These are phyloP conservation scores for Ptychoptera albimana DNA, from an alignment of 2,888 invertebrate genomes.

Conservation along the genomic window DNA sequence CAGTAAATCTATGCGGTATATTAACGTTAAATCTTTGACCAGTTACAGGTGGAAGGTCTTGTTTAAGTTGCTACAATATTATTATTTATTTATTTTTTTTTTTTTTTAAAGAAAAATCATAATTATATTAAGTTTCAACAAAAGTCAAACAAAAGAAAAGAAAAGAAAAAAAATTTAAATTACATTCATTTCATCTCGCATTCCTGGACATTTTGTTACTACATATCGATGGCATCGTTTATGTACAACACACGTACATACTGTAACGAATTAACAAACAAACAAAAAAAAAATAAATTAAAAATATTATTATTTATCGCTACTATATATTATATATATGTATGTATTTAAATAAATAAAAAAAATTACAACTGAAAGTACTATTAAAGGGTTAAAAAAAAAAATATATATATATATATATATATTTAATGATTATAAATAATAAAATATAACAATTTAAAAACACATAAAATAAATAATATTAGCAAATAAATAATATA, in stretches of 20 bases:
- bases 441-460: too few species aligned
- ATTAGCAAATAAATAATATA: too few species aligned
- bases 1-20: slow-evolving; percentile 90
- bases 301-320: too few species aligned
- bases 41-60: slow-evolving; percentile 42
- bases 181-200: slow-evolving; percentile 61
- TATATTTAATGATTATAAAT: too few species aligned
- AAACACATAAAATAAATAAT: too few species aligned
- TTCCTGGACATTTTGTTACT: slow-evolving; percentile 97
- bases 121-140: too few species aligned
- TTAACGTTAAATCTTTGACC: slow-evolving; percentile 92
- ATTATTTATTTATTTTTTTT: too few species aligned
- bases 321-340: not conserved
- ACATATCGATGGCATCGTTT: slow-evolving; percentile 95
- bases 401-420: too few species aligned
- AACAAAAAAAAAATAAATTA: not conserved
- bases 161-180: not conserved
- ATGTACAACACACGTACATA: slow-evolving; percentile 98
- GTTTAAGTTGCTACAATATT: slow-evolving; percentile 26
- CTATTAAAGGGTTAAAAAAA: too few species aligned
- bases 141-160: slow-evolving; percentile 5
- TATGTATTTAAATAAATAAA: not conserved
- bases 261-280: slow-evolving; percentile 37
- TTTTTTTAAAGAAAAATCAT: not conserved
- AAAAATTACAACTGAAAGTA: not conserved